Base-by-base conservation (phyloP, 2,113 vertebrate species). In the Corythoichthys haematopterus region DNA sequence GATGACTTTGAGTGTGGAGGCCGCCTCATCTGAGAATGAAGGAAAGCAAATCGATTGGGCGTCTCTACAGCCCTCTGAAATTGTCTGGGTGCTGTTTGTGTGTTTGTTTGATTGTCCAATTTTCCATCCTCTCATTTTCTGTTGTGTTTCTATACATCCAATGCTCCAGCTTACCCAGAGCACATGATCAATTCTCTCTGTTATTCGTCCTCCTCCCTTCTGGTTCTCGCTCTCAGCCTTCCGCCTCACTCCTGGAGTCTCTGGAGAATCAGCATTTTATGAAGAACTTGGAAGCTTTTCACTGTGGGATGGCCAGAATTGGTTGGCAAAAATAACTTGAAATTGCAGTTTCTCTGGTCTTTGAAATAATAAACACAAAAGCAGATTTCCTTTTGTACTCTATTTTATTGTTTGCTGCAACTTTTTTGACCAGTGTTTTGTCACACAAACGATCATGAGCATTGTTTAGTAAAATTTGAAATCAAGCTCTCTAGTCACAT, bases 11-110 rank as follows among this genome's bases (percentile, higher is more conserved):
- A 45, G 65, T 36, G 43, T 15, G 47, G 57, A 72, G 36, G 62
- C 38, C 50, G 76, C 77, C 70, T 84, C 52, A 66, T 70, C 68
- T 68, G 63, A 82, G 47, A 77, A 72, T 56, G 72, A 79, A 70
- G 76, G 64, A 71, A 83, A 88, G 79, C 53, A 82, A 90, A 89
- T 85, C 74, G 85, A 89, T 90, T 81, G 84, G 71, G 75, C 60
- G 60, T 78, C 76, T 80, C 61, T 72, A 82, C 72, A 72, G 80
- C 70, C 73, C 66, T 74, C 79, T 77, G 56, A 85, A 87, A 89
- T 82, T 77, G 84, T 73, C 75, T 82, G 69, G 64, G 72, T 74
- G 83, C 74, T 79, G 70, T 77, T 83, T 79, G 73, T 79, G 69
- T 70, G 71, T 74, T 66, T 50, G 53, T 80, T 80, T 88, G 80